Conservation (phyloP, 1,140 invertebrate species). For the Nasonia vitripennis region DNA sequence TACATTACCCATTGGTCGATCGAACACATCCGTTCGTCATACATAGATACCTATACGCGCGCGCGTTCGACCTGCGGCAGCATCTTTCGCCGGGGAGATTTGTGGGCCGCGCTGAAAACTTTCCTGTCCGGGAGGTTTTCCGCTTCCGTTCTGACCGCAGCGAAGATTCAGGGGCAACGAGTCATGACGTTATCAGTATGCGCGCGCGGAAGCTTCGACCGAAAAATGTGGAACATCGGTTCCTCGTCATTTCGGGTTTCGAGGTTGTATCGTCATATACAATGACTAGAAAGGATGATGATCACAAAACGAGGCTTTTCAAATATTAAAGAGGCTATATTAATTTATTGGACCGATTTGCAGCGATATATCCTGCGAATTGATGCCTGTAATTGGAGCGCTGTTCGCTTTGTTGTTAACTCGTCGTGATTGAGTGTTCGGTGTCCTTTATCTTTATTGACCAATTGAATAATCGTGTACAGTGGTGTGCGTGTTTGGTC, state of each 20-base stretch:
- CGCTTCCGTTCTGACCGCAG: not conserved
- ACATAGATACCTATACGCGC: too few relatives aligned
- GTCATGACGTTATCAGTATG: not conserved
- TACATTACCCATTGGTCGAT: not conserved
- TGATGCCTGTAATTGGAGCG: conserved; percentile 20
- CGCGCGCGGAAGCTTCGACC: not conserved
- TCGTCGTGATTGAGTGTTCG: not conserved
- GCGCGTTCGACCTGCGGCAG: not conserved
- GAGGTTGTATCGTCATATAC: too few relatives aligned
- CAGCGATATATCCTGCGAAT: conserved; percentile 5
- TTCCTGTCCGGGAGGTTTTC: conserved; percentile 1
- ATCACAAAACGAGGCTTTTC: conserved; percentile 1
- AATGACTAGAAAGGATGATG: too few relatives aligned
- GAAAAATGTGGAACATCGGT: not conserved
- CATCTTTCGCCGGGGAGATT: conserved; percentile 13
- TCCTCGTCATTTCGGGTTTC: too few relatives aligned
- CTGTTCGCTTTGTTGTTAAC: conserved; percentile 7
- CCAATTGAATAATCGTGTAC: not conserved
- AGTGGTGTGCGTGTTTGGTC: not conserved
- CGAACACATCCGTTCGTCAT: conserved; percentile 6
- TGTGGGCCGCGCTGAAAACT: conserved; percentile 19
- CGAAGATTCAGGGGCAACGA: not conserved
- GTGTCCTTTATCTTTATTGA: not conserved
- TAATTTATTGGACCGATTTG: not conserved
- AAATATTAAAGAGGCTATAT: conserved; percentile 29